phyloP scores from a whole-genome alignment of 2,113 vertebrate genomes.

The Equus quagga region DNA sequence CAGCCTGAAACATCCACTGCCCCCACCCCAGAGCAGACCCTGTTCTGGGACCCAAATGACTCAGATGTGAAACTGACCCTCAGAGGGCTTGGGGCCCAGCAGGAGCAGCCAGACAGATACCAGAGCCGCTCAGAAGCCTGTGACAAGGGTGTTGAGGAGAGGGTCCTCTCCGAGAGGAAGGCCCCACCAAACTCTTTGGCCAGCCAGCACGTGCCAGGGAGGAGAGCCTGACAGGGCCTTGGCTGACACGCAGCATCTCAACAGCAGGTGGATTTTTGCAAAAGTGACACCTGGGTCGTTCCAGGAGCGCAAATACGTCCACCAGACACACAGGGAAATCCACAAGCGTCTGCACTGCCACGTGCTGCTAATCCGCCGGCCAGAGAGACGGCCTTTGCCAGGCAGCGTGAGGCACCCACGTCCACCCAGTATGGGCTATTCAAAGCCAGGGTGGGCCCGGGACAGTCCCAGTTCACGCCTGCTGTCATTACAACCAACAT shows the following conservation, averaged over 20 bases:
- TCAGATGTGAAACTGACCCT: background rate
- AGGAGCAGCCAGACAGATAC: background rate
- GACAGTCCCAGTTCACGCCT: background rate
- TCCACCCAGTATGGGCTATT: background rate
- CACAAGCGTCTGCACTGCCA: fast-evolving
- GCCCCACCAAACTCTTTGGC: background rate
- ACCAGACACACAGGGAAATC: fast-evolving
- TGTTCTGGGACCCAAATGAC: background rate
- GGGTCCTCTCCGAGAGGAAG: fast-evolving
- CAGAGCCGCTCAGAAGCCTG: background rate
- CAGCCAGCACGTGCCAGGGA: background rate
- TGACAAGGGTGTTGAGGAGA: fast-evolving
- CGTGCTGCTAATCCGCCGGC: fast-evolving
- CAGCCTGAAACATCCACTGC: background rate
- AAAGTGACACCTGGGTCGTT: fast-evolving
- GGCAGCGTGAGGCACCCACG: fast-evolving
- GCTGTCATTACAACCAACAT: background rate
- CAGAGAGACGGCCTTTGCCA: fast-evolving
- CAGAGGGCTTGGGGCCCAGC: background rate
- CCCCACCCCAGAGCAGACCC: background rate
- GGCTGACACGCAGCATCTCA: fast-evolving
- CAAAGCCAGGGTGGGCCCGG: fast-evolving
- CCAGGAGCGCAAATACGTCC: background rate
- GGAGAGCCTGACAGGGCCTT: fast-evolving
- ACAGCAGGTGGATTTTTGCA: background rate